Evolutionary conservation across 2,113 vertebrate species (phyloP).

Genomic region (Ptilonorhynchus violaceus): DNA sequence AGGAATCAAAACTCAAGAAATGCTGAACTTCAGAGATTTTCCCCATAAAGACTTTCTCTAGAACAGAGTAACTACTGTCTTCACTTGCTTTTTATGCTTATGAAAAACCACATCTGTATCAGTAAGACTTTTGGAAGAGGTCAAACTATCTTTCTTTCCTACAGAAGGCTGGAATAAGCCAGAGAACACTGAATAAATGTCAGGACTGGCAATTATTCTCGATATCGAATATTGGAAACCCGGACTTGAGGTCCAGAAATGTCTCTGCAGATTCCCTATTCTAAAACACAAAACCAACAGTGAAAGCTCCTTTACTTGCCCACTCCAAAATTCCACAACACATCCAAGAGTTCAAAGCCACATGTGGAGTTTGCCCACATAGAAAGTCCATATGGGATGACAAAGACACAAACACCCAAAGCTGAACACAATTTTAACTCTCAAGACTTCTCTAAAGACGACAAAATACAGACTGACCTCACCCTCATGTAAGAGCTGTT

Average conservation of each 20-base stretch:
- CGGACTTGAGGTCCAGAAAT: background rate
- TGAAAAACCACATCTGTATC: background rate
- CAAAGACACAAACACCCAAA: background rate
- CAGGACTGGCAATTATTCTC: background rate
- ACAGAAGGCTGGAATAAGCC: background rate
- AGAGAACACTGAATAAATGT: background rate
- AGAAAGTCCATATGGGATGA: background rate
- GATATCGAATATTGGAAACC: background rate
- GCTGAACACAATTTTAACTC: background rate
- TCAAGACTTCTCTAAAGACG: background rate
- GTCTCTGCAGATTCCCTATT: background rate
- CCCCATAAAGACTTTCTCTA: background rate
- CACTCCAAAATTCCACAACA: background rate
- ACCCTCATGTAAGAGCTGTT: background rate
- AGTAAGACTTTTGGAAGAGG: background rate
- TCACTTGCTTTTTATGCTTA: background rate
- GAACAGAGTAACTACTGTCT: background rate
- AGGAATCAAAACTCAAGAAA: background rate
- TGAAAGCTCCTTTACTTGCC: background rate
- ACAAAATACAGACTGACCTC: background rate
- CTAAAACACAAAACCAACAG: background rate
- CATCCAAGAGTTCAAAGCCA: rapidly evolving
- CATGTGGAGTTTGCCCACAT: rapidly evolving
- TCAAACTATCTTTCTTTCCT: background rate
- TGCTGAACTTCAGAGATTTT: background rate